Percentiles rank a stretch among this genome's conserved stretches.
Evolutionary conservation across 2,797 vertebrate species (phyloP).

Genomic region (Tokudaia muenninki): DNA sequence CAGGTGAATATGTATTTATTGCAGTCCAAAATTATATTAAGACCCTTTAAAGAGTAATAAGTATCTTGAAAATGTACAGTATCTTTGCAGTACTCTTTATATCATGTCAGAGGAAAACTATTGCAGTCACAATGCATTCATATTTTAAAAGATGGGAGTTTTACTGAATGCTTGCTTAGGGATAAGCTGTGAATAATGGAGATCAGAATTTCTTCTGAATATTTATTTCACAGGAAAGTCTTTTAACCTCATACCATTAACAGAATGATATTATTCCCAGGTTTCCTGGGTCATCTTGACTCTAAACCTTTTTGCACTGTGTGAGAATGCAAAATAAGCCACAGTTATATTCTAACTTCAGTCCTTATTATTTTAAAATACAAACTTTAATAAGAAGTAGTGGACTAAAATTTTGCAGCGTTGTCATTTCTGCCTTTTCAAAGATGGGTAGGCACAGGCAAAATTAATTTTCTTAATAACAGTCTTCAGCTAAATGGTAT

Average conservation of each 20-base stretch:
- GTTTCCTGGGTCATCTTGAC: slow-evolving; percentile 45
- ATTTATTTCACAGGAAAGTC: slow-evolving; percentile 4
- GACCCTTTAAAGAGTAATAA: background rate
- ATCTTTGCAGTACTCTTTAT: background rate
- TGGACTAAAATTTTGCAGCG: background rate
- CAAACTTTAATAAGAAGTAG: slow-evolving; percentile 14
- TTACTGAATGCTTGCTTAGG: background rate
- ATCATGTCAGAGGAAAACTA: background rate
- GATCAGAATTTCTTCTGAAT: slow-evolving; percentile 34
- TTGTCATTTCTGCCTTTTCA: background rate
- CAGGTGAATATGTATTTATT: background rate
- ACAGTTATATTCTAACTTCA: background rate
- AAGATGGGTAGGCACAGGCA: background rate
- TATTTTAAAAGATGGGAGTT: background rate
- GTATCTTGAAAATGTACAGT: background rate
- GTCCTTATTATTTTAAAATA: background rate
- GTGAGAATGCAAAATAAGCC: slow-evolving; percentile 7
- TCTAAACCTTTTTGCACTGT: background rate
- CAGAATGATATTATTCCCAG: background rate
- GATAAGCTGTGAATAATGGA: background rate
- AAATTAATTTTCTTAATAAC: background rate
- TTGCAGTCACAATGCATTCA: background rate
- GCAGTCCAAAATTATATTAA: background rate
- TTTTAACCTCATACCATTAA: background rate
- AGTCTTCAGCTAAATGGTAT: background rate